Evolutionary conservation across 2,113 vertebrate genomes (phyloP).

Genomic region (Trachemys scripta): DNA sequence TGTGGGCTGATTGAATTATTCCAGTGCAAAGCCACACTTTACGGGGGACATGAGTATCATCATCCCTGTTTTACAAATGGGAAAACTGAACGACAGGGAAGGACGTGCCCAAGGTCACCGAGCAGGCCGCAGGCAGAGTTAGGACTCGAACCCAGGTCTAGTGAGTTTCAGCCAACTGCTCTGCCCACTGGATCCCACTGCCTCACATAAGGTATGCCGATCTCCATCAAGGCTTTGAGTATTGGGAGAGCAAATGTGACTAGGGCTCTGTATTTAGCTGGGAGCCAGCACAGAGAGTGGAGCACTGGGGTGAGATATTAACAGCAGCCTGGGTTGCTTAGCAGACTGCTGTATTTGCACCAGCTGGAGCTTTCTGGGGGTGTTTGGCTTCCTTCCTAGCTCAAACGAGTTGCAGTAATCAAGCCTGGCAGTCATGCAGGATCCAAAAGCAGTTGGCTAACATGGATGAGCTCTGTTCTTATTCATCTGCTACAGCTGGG

Average conservation of each 20-base stretch:
- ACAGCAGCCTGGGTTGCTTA: background rate
- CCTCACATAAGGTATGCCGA: background rate
- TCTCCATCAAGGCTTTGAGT: background rate
- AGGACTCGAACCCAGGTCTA: background rate
- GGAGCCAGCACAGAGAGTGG: background rate
- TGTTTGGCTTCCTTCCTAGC: background rate
- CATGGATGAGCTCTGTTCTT: background rate
- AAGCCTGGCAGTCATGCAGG: background rate
- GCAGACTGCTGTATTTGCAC: background rate
- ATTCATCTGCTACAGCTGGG: too few relatives aligned
- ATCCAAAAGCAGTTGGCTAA: background rate
- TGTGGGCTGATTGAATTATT: background rate
- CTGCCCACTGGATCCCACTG: background rate
- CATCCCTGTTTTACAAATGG: background rate
- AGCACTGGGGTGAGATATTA: background rate
- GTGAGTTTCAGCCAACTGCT: background rate
- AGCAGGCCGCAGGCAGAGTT: background rate
- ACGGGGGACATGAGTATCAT: background rate
- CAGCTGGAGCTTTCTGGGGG: background rate
- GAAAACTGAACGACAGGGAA: background rate
- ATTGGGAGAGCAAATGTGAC: background rate
- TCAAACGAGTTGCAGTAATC: background rate
- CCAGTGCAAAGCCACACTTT: background rate
- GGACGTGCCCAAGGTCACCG: background rate
- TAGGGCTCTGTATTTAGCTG: background rate